These are phyloP conservation scores for Vulpes ferrilata DNA, from an alignment of 2,113 vertebrate species.

Conservation along the genomic window DNA sequence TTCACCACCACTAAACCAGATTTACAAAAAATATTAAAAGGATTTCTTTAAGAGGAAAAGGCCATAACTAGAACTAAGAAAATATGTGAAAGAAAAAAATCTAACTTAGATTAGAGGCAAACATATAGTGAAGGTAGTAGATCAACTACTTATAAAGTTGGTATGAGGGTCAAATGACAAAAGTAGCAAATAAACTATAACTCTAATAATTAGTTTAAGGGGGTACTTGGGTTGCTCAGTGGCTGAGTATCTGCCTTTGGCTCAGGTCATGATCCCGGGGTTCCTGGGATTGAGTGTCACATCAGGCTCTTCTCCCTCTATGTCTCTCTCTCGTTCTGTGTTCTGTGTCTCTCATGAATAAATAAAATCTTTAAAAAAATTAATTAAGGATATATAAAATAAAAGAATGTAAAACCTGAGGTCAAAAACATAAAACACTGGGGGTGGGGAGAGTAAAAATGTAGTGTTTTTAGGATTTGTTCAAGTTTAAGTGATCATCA, in stretches of 20 bases:
- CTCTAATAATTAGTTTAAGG: background rate
- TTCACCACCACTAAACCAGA: background rate
- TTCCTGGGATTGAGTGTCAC: no score
- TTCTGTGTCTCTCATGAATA: no score
- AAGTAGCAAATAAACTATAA: background rate
- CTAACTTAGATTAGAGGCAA: background rate
- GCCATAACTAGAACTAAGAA: background rate
- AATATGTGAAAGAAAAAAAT: background rate
- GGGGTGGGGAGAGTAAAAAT: background rate
- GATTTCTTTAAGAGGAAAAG: background rate
- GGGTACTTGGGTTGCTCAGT: no score
- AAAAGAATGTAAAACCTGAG: background rate
- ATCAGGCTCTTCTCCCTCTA: no score
- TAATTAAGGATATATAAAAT: background rate
- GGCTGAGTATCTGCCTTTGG: no score
- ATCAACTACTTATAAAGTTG: background rate
- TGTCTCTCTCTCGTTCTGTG: no score
- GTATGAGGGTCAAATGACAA: background rate
- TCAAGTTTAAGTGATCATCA: background rate
- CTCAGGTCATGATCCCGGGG: no score
- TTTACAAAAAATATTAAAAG: background rate
- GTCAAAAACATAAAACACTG: background rate
- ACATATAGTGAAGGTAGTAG: background rate
- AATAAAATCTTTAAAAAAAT: background rate
- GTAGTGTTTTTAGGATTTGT: background rate